Conservation (phyloP, 1,140 invertebrate genomes). For the Temnothorax curvispinosus region DNA sequence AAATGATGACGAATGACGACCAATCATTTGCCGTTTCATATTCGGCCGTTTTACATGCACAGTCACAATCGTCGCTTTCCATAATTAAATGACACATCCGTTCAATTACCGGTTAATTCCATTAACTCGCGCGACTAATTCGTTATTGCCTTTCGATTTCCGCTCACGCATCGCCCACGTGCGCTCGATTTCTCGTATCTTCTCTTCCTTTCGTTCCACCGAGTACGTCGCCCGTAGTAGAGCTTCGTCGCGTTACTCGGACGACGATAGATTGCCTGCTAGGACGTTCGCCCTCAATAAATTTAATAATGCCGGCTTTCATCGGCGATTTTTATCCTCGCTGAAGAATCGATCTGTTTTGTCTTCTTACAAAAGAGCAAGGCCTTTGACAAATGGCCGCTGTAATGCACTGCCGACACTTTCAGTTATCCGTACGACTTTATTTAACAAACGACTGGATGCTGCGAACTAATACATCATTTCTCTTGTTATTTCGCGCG, state of each 20-base stretch:
- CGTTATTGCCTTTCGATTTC: slow-evolving; percentile 72
- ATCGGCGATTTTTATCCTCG: slow-evolving; percentile 69
- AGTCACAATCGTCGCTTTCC: slow-evolving; percentile 1
- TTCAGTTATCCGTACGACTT: slow-evolving; percentile 25
- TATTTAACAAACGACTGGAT: slow-evolving; percentile 12
- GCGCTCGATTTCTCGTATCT: slow-evolving; percentile 65
- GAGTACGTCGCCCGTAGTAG: slow-evolving; percentile 45
- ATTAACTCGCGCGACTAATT: slow-evolving; percentile 64
- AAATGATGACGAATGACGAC: background rate
- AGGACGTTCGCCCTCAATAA: slow-evolving; percentile 67
- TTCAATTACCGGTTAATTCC: slow-evolving; percentile 55
- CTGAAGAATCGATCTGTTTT: slow-evolving; percentile 55
- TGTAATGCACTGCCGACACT: slow-evolving; percentile 42
- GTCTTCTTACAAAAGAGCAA: slow-evolving; percentile 43
- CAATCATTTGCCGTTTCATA: background rate
- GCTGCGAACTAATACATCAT: slow-evolving; percentile 27
- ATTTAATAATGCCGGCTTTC: slow-evolving; percentile 67
- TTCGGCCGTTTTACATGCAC: background rate
- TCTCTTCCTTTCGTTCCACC: slow-evolving; percentile 53
- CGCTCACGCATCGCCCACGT: slow-evolving; percentile 69
- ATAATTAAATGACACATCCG: slow-evolving; percentile 50
- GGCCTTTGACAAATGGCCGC: slow-evolving; percentile 64
- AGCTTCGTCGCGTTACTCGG: slow-evolving; percentile 22
- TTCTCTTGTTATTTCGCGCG: slow-evolving; percentile 1
- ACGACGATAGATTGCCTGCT: slow-evolving; percentile 62